phyloP scores from a whole-genome alignment of 2,888 invertebrate genomes.

The Sarcophaga variegata region DNA sequence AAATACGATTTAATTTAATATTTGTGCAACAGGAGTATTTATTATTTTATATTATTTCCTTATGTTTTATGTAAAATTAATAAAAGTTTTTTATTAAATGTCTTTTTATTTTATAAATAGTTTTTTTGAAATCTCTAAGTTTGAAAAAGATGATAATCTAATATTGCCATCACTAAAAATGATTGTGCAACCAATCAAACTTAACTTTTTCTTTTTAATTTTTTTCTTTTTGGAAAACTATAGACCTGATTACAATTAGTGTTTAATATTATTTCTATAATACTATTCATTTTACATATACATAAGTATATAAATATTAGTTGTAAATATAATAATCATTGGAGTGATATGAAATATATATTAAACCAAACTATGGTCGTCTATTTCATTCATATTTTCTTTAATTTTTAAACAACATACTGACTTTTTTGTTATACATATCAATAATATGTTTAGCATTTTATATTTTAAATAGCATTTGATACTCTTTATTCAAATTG shows the following conservation, averaged over 20 bases:
- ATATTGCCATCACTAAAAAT: constrained; percentile 22
- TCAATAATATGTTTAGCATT: not conserved
- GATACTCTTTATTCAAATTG: not conserved
- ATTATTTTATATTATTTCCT: constrained; percentile 27
- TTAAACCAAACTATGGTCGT: not conserved
- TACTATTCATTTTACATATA: not conserved
- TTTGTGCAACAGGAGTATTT: constrained; percentile 61
- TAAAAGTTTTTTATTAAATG: constrained; percentile 15
- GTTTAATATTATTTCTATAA: not conserved
- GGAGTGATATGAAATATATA: not conserved
- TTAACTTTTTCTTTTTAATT: not conserved
- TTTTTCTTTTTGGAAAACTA: not conserved
- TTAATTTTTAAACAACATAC: too few relatives aligned
- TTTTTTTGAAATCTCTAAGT: constrained; percentile 35
- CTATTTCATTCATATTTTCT: not conserved
- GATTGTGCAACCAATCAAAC: constrained; percentile 56
- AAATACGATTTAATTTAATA: constrained; percentile 12
- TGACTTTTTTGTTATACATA: too few relatives aligned
- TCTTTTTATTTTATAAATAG: constrained; percentile 42
- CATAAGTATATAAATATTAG: too few relatives aligned
- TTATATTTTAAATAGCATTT: not conserved
- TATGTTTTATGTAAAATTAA: constrained; percentile 3
- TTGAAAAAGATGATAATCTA: constrained; percentile 33
- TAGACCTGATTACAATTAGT: not conserved
- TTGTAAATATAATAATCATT: too few relatives aligned